Evolutionary conservation across 2,797 vertebrate species (phyloP).

Genomic region (Syngnathus rostellatus): DNA sequence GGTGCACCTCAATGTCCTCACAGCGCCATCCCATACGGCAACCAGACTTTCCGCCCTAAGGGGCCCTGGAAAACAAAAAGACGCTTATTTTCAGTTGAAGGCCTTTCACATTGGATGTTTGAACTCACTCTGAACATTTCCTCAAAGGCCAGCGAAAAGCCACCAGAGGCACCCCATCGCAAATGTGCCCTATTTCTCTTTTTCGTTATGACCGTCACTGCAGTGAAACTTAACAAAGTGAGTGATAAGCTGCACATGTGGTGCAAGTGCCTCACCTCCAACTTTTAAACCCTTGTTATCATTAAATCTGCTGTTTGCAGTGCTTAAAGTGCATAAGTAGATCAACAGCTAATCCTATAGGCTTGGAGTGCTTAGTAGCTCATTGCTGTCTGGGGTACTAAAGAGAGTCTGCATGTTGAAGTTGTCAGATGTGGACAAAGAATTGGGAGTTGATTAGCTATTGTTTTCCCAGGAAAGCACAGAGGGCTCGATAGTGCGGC

Average conservation of each 20-base stretch:
- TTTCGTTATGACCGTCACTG: slow-evolving; percentile 26
- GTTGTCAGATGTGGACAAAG: slow-evolving; percentile 58
- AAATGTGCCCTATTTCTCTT: slow-evolving; percentile 20
- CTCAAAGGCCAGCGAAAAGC: slow-evolving; percentile 32
- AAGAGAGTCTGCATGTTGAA: slow-evolving; percentile 61
- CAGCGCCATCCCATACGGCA: slow-evolving; percentile 46
- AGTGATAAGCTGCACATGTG: slow-evolving; percentile 55
- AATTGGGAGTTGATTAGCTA: slow-evolving; percentile 54
- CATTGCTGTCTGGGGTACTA: slow-evolving; percentile 54
- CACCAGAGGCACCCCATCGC: slow-evolving; percentile 23
- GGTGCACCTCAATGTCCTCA: slow-evolving; percentile 52
- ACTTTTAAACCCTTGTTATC: slow-evolving; percentile 60
- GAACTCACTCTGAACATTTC: slow-evolving; percentile 15
- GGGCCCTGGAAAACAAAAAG: slow-evolving; percentile 51
- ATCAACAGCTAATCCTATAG: slow-evolving; percentile 65
- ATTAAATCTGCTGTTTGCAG: slow-evolving; percentile 54
- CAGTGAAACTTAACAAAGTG: slow-evolving; percentile 58
- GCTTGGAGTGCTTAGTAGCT: slow-evolving; percentile 60
- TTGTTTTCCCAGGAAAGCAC: slow-evolving; percentile 62
- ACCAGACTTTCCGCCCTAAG: slow-evolving; percentile 54
- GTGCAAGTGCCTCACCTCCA: slow-evolving; percentile 59
- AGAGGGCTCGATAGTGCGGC: slow-evolving; percentile 38
- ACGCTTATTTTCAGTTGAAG: slow-evolving; percentile 56
- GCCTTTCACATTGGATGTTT: slow-evolving; percentile 33
- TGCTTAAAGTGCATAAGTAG: slow-evolving; percentile 66